Conservation (phyloP, 2,113 vertebrate genomes). For the Psophia crepitans region DNA sequence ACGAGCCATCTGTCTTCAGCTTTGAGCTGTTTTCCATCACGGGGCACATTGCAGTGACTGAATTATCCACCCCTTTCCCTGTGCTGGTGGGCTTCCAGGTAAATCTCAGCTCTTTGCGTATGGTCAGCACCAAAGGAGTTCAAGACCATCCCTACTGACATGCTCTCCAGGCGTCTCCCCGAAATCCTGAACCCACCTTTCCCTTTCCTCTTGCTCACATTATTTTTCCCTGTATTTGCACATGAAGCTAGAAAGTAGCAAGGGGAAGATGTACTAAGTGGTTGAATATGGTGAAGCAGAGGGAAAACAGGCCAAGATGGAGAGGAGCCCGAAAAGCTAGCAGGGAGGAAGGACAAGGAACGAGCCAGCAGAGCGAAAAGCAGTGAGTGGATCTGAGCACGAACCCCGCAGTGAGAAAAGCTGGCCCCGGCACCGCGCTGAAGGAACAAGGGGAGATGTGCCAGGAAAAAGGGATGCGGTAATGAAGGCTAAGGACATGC, state of each 20-base stretch:
- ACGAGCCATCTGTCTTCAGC: background rate
- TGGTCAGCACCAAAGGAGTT: background rate
- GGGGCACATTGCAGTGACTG: background rate
- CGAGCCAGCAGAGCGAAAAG: background rate
- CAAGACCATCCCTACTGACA: background rate
- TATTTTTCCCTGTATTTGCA: background rate
- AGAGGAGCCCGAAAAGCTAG: background rate
- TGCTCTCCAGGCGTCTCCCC: background rate
- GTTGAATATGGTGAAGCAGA: background rate
- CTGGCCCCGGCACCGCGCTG: background rate
- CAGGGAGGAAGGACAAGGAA: background rate
- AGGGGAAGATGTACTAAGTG: background rate
- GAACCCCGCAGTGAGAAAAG: background rate
- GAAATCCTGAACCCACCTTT: background rate
- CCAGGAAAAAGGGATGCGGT: constrained; percentile 44
- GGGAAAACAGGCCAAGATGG: background rate
- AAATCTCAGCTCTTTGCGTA: background rate
- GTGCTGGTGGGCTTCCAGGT: background rate
- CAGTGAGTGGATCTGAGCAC: fast-evolving
- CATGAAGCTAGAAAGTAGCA: background rate
- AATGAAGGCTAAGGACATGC: background rate
- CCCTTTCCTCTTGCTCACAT: background rate
- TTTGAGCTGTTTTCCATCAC: background rate
- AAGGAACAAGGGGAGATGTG: background rate
- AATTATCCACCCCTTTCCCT: background rate